Evolutionary conservation across 2,888 invertebrate species (phyloP).

Genomic region (Megastigmus dorsalis): DNA sequence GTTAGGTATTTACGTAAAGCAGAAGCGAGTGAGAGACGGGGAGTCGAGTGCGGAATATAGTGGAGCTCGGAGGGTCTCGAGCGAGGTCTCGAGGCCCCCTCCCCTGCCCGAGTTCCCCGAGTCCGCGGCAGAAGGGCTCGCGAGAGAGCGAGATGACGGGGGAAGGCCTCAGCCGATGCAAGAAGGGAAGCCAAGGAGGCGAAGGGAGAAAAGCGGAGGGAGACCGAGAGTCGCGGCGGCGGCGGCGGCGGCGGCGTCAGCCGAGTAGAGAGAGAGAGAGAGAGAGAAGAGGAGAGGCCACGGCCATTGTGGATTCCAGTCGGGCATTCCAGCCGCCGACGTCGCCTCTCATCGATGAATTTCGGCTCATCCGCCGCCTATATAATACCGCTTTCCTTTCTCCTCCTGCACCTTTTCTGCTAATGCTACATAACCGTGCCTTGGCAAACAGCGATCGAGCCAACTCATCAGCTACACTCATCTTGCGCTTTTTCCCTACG

Average conservation of each 20-base stretch:
- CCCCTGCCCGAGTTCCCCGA: no score
- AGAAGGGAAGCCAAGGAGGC: constrained; percentile 14
- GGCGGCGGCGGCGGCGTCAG: not conserved
- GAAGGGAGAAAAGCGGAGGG: not conserved
- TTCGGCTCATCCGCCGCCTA: not conserved
- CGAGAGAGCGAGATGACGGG: not conserved
- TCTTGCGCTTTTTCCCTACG: no score
- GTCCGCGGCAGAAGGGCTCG: constrained; percentile 33
- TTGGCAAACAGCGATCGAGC: no score
- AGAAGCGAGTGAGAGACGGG: not conserved
- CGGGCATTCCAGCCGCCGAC: constrained; percentile 15
- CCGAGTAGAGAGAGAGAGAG: no score
- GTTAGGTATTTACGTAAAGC: not conserved
- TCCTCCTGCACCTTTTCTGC: no score
- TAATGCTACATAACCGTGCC: no score
- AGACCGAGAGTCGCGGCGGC: not conserved
- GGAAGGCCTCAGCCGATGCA: no score
- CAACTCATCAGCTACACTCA: no score
- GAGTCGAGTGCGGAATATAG: not conserved
- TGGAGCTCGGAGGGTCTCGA: no score
- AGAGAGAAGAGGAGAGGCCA: no score
- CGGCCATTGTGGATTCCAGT: constrained; percentile 53
- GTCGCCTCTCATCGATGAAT: constrained; percentile 18
- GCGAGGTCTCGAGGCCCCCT: no score
- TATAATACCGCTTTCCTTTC: no score